Evolutionary conservation across 2,888 invertebrate genomes (phyloP), one percentile per base, ranked within the genome.

Genomic region (Kryphioiulus occultus): DNA sequence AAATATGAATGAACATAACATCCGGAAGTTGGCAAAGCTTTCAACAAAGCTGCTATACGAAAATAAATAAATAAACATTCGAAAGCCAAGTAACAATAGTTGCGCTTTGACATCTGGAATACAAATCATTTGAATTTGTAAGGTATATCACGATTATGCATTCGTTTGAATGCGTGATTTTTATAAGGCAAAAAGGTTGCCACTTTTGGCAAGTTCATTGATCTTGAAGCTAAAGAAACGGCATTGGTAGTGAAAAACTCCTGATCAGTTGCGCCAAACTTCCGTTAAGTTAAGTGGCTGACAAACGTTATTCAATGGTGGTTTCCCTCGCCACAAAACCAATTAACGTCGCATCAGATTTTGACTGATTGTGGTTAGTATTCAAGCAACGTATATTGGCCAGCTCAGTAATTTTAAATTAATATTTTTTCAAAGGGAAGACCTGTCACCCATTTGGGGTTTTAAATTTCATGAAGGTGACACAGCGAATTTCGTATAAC

Each of bases 1-100:
- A 68, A 68, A 68, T 9, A 68, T 68, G 68, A 68, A 68, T 68
- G 68, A n/a, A n/a, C n/a, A n/a, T n/a, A 68, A 68, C 22, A 68
- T 68, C 68, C 68, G 68, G 68, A 68, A 68, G 68, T 68, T 10
- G 9, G 22, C 9, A 26, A 68, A 22, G 26, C 7, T 9, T 68
- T 19, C 26, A 26, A 26, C 68, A 7, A 59, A 59, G 53, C 53
- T 59, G 59, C n/a, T n/a, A n/a, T 59, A 59, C n/a, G 19, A 19
- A n/a, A 59, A n/a, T n/a, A 39, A 39, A 39, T 39, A 68, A 68
- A 68, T 68, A 68, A 68, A 68, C 68, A 68, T 68, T 10, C 10
- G 68, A 1, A 2, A 68, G 9, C 68, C 26, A 26, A 26, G 68
- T 26, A 68, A 68, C 68, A 68, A 68, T 68, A 68, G 26, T 68